Conservation (phyloP, 2,888 invertebrate species). For the Trissoscelio sp. region DNA sequence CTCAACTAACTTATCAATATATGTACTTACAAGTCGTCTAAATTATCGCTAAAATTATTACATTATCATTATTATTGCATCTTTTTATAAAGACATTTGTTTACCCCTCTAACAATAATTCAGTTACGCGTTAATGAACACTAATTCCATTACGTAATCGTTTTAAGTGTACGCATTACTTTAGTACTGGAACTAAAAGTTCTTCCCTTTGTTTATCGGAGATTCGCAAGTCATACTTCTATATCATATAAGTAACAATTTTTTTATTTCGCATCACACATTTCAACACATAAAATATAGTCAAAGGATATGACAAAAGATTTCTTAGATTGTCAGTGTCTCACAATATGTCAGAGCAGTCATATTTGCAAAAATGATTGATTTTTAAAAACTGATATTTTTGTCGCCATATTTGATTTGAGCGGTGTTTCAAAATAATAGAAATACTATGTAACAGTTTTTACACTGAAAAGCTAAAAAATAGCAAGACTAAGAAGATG, state of each 20-base stretch:
- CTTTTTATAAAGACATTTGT: conserved; percentile 50
- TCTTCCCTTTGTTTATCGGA: conserved; percentile 1
- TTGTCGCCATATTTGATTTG: conserved; percentile 36
- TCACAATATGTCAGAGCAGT: conserved; percentile 52
- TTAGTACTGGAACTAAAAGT: not conserved
- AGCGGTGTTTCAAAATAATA: not conserved
- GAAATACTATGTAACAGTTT: not conserved
- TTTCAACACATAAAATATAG: conserved; percentile 23
- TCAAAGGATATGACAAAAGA: conserved; percentile 31
- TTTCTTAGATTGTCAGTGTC: conserved; percentile 54
- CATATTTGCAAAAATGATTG: conserved; percentile 21
- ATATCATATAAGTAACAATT: conserved; percentile 8
- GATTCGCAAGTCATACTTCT: conserved; percentile 3
- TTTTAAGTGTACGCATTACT: not conserved
- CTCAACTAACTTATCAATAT: not conserved
- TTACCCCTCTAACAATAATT: conserved; percentile 31
- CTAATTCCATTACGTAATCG: conserved; percentile 18
- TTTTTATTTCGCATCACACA: conserved; percentile 11
- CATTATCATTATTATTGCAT: conserved; percentile 45
- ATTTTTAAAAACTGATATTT: no score
- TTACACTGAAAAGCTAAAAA: no score
- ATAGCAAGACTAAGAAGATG: not conserved
- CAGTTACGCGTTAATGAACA: conserved; percentile 22
- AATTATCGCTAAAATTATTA: conserved; percentile 30
- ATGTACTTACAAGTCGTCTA: conserved; percentile 22